Evolutionary conservation across 2,888 invertebrate species (phyloP).

Genomic region (Andrena praecox): DNA sequence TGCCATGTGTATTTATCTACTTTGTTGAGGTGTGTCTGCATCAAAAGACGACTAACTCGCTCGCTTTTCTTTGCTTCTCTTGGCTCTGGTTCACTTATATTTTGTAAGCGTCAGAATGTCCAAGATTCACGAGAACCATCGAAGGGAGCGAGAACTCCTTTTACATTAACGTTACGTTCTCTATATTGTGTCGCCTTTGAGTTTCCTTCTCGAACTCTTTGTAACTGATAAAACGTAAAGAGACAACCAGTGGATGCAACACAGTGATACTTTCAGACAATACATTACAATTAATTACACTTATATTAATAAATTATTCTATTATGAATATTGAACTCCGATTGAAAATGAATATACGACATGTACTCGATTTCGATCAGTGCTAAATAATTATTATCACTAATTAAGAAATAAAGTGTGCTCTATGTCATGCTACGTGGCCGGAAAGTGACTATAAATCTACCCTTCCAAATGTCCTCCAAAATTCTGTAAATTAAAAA

Average conservation of each 20-base stretch:
- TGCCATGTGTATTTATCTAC: slow-evolving; percentile 1
- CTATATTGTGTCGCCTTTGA: not conserved
- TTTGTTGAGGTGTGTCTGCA: not conserved
- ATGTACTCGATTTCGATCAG: slow-evolving; percentile 81
- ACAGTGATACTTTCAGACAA: slow-evolving; percentile 84
- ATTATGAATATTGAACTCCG: slow-evolving; percentile 82
- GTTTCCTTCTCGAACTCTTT: slow-evolving; percentile 35
- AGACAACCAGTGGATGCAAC: slow-evolving; percentile 82
- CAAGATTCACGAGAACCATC: slow-evolving; percentile 45
- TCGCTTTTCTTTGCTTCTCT: slow-evolving; percentile 45
- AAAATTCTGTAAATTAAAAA: not conserved
- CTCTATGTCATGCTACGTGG: slow-evolving; percentile 80
- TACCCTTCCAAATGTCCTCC: not conserved
- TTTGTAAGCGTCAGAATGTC: slow-evolving; percentile 72
- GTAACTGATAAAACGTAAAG: slow-evolving; percentile 61
- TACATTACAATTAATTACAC: slow-evolving; percentile 84
- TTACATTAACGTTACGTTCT: not conserved
- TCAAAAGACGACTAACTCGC: slow-evolving; percentile 8
- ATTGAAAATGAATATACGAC: slow-evolving; percentile 77
- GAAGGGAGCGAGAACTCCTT: slow-evolving; percentile 21
- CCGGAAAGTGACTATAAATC: not conserved
- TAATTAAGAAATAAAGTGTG: slow-evolving; percentile 84
- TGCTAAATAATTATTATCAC: slow-evolving; percentile 84
- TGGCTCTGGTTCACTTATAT: slow-evolving; percentile 68
- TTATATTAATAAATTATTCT: slow-evolving; percentile 83